phyloP scores from a whole-genome alignment of 2,888 invertebrate species.

The Acrocera orbiculus region DNA sequence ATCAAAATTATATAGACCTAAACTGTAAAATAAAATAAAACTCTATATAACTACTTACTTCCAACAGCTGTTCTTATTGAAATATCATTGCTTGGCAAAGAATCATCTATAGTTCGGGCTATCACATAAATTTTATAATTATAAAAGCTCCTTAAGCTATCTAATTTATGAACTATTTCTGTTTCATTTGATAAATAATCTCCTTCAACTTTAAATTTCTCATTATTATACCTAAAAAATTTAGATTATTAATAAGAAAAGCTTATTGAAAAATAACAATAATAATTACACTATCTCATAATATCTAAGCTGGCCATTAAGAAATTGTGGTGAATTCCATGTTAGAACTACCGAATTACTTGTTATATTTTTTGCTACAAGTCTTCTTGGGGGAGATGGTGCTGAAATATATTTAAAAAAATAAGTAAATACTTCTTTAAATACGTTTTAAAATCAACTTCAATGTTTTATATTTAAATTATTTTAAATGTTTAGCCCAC shows the following conservation, averaged over 20 bases:
- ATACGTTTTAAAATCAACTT: constrained; percentile 1
- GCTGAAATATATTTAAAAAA: no score
- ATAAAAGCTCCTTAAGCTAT: constrained; percentile 38
- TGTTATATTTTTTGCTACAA: constrained; percentile 35
- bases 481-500: no score
- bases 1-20: background rate
- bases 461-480: background rate
- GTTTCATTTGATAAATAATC: constrained; percentile 9
- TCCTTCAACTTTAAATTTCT: constrained; percentile 3
- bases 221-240: constrained; percentile 9
- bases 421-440: constrained; percentile 3
- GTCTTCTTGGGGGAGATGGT: constrained; percentile 35
- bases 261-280: background rate
- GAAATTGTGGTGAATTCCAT: constrained; percentile 44
- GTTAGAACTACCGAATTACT: constrained; percentile 43
- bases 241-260: background rate
- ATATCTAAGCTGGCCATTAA: constrained; percentile 55
- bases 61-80: constrained; percentile 44
- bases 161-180: constrained; percentile 17
- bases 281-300: constrained; percentile 40
- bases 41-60: no score
- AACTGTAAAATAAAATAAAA: no score
- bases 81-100: constrained; percentile 36
- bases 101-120: constrained; percentile 56
- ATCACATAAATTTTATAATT: constrained; percentile 50